Evolutionary conservation across 2,797 vertebrate species (phyloP).

Genomic region (Platyrinchus mystaceus): DNA sequence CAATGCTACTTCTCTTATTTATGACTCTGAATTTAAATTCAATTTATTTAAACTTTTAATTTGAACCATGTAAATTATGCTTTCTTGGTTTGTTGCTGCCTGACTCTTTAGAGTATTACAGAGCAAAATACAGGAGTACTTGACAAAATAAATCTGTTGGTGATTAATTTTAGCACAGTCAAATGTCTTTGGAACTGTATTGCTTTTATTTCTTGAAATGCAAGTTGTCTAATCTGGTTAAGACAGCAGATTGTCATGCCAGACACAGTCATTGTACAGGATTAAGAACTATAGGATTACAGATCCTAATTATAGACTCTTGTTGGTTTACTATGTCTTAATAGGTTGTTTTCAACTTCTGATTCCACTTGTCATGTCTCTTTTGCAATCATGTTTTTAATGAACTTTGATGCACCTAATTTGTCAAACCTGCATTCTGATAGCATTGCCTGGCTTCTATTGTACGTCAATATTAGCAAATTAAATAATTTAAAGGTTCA

Average conservation of each 20-base stretch:
- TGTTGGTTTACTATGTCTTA: constrained; percentile 2
- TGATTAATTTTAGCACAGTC: constrained; percentile 19
- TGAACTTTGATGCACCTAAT: background rate
- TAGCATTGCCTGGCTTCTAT: background rate
- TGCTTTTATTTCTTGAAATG: constrained; percentile 32
- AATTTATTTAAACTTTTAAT: background rate
- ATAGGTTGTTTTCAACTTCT: constrained; percentile 19
- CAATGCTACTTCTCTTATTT: background rate
- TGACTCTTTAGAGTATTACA: background rate
- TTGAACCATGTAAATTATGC: background rate
- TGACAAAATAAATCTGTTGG: constrained; percentile 29
- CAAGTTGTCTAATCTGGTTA: constrained; percentile 29
- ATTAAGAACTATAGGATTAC: constrained; percentile 57
- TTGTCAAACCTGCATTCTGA: background rate
- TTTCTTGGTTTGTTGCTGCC: background rate
- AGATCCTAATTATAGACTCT: constrained; percentile 49
- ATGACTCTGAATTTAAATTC: background rate
- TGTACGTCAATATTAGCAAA: background rate
- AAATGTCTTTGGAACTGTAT: constrained; percentile 7
- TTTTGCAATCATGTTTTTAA: background rate
- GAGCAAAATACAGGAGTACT: background rate
- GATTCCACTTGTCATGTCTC: background rate
- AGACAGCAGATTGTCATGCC: constrained; percentile 1
- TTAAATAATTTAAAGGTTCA: background rate
- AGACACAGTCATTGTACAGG: constrained; percentile 3